A percentile compares a stretch with the other conserved stretches of the same genome.
Conservation (phyloP, 2,888 invertebrate species). For the Pinctada fucata region DNA sequence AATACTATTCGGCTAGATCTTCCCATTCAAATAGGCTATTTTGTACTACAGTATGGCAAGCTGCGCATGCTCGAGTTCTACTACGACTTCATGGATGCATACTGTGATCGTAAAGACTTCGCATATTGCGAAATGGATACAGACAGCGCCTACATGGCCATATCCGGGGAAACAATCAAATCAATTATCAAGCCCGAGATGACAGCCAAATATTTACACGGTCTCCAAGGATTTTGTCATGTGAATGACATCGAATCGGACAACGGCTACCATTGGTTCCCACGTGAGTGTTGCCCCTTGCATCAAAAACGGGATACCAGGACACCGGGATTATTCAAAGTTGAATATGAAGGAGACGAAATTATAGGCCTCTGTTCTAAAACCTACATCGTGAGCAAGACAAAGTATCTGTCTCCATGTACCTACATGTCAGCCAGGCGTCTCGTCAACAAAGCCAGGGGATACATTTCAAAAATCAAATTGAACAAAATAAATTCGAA, state of each 20-base stretch:
- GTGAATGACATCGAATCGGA: no score
- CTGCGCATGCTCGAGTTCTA: neutral
- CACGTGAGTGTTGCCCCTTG: neutral
- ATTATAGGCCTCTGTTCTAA: constrained; percentile 5
- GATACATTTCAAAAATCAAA: neutral
- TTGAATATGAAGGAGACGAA: neutral
- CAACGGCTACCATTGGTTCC: neutral
- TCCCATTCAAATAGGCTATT: constrained; percentile 3
- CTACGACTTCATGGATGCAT: neutral
- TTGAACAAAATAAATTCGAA: no score
- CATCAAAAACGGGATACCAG: neutral
- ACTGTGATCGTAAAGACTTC: neutral
- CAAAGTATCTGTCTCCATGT: neutral
- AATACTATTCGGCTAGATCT: neutral
- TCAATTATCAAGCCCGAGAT: neutral
- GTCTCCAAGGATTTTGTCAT: no score
- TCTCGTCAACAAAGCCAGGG: neutral
- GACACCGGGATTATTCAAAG: constrained; percentile 7
- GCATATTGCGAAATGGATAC: neutral
- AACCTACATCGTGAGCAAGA: neutral
- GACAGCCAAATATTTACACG: neutral
- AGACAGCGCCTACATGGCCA: neutral
- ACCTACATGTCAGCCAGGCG: neutral
- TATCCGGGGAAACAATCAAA: neutral
- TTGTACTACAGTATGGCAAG: neutral